Evolutionary conservation across 2,888 invertebrate species (phyloP), one percentile per base, ranked within the genome.

Genomic region (Invenusta paracnida): DNA sequence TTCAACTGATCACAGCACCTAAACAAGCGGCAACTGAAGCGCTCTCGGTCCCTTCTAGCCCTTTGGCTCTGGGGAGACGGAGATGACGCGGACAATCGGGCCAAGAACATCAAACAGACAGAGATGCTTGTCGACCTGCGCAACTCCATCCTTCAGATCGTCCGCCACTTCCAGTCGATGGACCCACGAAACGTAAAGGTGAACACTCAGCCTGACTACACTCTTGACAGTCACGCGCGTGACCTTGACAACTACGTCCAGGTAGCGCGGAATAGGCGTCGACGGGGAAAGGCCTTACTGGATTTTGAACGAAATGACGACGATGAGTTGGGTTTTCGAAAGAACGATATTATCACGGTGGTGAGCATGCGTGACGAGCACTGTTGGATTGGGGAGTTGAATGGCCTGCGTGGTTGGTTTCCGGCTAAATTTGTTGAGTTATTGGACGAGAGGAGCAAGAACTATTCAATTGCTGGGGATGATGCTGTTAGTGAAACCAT

Each of bases 291-390:
- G 92, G 98, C 98, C 0, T 92, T 99, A 87, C 93, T 98, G 89
- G 98, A 98, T 93, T 99, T 99, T 93, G 98, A 98, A 92, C 93
- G 98, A 88, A 95, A 97, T 90, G 98, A 98, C 92, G 98, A 98
- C 88, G 98, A 99, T 93, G 99, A 99, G 92, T 92, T 99, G 85
- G 98, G 98, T 5, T 99, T 99, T 92, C 94, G 97, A 85, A 98
- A 97, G 92, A 98, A 99, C 93, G 98, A 99, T 92, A 96, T 99
- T 67, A 97, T 99, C 85, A 98, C 97, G 84, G 96, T 99, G 81
- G 94, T 98, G 29, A 97, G 96, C 90, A 96, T 96, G 90, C 96
- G 96, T 91, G 98, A 98, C 92, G 98, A 98, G 90, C 97, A 98
- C 91, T 98, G 98, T 91, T 98, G 98, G 98, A 95, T 98, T 88